phyloP scores from a whole-genome alignment of 2,113 vertebrate genomes.

The Petrocephalus zakoni region DNA sequence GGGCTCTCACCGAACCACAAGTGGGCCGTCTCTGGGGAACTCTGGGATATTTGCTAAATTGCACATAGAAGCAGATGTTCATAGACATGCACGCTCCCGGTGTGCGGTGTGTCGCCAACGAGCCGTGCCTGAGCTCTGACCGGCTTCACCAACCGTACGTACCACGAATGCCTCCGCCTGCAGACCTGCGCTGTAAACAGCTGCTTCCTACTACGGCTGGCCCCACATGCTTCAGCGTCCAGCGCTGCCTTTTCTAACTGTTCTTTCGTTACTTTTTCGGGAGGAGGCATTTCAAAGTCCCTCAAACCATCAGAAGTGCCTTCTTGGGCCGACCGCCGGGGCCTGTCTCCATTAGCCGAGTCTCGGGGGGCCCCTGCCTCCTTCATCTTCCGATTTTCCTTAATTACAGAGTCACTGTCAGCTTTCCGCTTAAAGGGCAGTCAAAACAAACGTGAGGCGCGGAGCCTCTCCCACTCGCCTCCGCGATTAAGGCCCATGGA shows the following conservation, averaged over 20 bases:
- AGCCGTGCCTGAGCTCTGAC: background rate
- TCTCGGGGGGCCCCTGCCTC: constrained; percentile 32
- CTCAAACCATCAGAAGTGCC: background rate
- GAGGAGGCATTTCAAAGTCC: background rate
- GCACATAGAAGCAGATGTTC: background rate
- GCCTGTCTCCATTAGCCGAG: constrained; percentile 3
- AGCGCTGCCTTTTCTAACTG: background rate
- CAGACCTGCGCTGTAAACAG: background rate
- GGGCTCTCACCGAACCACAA: background rate
- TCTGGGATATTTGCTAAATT: background rate
- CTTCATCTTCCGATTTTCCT: constrained; percentile 62
- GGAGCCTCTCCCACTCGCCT: constrained; percentile 50
- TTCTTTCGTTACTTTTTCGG: background rate
- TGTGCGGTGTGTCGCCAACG: background rate
- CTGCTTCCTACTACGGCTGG: background rate
- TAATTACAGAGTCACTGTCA: constrained; percentile 64
- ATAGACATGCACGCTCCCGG: background rate
- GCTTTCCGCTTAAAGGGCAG: constrained; percentile 55
- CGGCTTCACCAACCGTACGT: background rate
- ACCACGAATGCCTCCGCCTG: background rate
- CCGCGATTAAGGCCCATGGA: constrained; percentile 43
- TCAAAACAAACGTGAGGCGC: constrained; percentile 50
- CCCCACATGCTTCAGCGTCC: background rate
- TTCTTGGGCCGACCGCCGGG: background rate
- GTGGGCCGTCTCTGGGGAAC: background rate